Base-by-base conservation (phyloP, 2,888 invertebrate genomes). In the Perithous albicinctus region DNA sequence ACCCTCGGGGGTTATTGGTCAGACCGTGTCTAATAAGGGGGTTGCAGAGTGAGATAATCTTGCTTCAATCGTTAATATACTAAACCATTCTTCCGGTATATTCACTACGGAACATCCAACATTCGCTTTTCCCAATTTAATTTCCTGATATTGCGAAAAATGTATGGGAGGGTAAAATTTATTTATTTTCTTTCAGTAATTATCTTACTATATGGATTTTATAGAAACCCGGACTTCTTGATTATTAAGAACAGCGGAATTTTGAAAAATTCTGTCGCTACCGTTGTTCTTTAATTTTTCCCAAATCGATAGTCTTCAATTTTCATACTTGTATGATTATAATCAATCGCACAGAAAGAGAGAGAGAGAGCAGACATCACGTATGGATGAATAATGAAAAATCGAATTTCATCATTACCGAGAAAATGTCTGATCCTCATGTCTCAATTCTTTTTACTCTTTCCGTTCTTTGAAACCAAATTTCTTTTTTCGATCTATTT, bases 31-130 rank as follows among this genome's bases (percentile, higher is more conserved):
- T 35, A 70, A 70, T n/a, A n/a, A n/a, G n/a, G n/a, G 46, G 20
- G 29, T 70, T n/a, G 46, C 64, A 75, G n/a, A n/a, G 29, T 46
- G 70, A 46, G 75, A 64, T 56, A 80, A 80, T 80, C 75, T n/a
- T 64, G 70, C 75, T 38, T 29, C 56, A 63, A 80, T 80, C 70
- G 64, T 66, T 80, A 63, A 75, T 69, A 54, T 35, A 70, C 70
- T 23, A 20, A 51, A 51, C 23, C 51, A 23, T 51, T 51, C 51
- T 51, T 51, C 63, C 73, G 26, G n/a, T 38, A 23, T 41, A 63
- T 41, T n/a, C 5, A 23, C n/a, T 20, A 38, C 12, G 15, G 26
- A 29, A 20, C 29, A 59, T 12, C 12, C 29, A 32, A 20, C 15
- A 43, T 59, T 46, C 12, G 59, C 20, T 20, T 35, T 12, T 8